These are phyloP conservation scores for Chaenocephalus aceratus DNA, from an alignment of 2,113 vertebrate genomes.

Conservation along the genomic window DNA sequence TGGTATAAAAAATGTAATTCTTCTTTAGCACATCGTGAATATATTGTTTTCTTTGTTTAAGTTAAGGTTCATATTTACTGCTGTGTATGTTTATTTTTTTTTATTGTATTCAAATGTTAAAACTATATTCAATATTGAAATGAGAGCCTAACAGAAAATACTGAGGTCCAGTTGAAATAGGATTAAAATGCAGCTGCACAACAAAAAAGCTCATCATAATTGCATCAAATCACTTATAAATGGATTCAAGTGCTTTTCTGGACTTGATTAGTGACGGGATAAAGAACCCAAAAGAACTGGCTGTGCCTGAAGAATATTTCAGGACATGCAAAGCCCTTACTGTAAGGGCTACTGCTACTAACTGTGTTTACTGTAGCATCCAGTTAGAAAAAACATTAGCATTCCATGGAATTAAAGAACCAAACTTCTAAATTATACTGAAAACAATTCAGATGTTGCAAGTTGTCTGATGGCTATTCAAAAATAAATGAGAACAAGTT, in stretches of 20 bases:
- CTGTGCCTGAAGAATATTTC: constrained; percentile 26
- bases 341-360: constrained; percentile 27
- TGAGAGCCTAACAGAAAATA: constrained; percentile 5
- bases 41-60: constrained; percentile 28
- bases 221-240: constrained; percentile 46
- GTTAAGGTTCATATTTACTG: constrained; percentile 36
- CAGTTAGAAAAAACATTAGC: constrained; percentile 10
- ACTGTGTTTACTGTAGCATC: constrained; percentile 1
- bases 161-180: constrained; percentile 14
- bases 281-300: constrained; percentile 35
- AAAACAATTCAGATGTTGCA: neutral
- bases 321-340: constrained; percentile 15
- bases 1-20: constrained; percentile 21
- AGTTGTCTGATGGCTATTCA: neutral
- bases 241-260: constrained; percentile 42
- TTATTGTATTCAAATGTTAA: too few relatives aligned
- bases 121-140: neutral
- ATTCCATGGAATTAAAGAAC: neutral
- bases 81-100: neutral
- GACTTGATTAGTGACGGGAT: constrained; percentile 28
- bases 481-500: constrained; percentile 2
- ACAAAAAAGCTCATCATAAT: constrained; percentile 40
- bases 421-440: neutral
- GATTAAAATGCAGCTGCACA: constrained; percentile 17
- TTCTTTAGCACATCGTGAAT: constrained; percentile 1